Percentiles rank a stretch among this genome's conserved stretches.
phyloP scores from a whole-genome alignment of 2,797 vertebrate species.

The Prionace glauca region DNA sequence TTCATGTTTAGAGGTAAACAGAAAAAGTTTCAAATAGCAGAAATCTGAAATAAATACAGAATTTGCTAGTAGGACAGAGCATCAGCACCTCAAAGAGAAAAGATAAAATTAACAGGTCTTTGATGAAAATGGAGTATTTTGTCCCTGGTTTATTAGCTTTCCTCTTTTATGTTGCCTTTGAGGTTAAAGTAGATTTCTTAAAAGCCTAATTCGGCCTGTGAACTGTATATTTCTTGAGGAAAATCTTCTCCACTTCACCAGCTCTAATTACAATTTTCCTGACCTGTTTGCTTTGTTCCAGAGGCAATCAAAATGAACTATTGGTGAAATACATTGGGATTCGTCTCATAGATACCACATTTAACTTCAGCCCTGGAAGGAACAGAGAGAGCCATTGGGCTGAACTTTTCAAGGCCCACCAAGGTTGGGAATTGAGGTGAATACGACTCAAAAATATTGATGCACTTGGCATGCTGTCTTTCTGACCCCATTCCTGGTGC shows the following conservation, averaged over 20 bases:
- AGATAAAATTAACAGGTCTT: background rate
- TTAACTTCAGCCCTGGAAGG: background rate
- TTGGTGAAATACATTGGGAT: background rate
- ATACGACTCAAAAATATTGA: background rate
- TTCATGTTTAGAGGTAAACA: background rate
- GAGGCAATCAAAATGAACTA: background rate
- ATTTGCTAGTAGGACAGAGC: background rate
- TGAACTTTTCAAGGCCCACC: too few relatives aligned
- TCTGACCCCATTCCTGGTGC: too few relatives aligned
- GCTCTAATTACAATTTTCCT: background rate
- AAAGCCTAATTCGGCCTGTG: background rate
- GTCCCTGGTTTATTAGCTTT: background rate
- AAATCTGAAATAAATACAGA: background rate
- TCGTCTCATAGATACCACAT: background rate
- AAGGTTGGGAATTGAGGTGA: background rate
- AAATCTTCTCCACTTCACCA: background rate
- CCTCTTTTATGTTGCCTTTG: background rate
- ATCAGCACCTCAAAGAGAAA: background rate
- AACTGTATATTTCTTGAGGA: background rate
- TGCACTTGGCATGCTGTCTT: too few relatives aligned
- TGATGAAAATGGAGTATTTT: background rate
- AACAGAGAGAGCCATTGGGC: background rate
- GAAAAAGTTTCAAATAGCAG: background rate
- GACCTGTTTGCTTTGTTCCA: background rate
- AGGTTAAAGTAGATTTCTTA: background rate